Conservation (phyloP, 2,888 invertebrate species). For the Plutella xylostella region DNA sequence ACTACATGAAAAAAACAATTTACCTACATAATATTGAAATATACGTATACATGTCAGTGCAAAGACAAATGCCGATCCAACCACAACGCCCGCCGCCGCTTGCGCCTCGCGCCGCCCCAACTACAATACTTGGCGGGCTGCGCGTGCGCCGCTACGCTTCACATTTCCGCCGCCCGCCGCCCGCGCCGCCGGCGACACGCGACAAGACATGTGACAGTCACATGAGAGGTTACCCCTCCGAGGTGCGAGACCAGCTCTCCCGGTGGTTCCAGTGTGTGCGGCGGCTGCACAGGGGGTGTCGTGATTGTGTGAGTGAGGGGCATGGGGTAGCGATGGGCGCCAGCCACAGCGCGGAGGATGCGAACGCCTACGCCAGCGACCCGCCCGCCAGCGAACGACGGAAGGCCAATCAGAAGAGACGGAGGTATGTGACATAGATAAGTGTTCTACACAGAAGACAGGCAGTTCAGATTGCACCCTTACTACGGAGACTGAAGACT, state of each 20-base stretch:
- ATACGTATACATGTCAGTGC: too few relatives aligned
- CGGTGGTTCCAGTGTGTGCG: not conserved
- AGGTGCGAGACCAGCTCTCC: not conserved
- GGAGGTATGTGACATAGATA: slow-evolving; percentile 61
- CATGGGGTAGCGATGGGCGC: slow-evolving; percentile 60
- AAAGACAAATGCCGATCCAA: too few relatives aligned
- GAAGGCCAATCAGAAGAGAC: slow-evolving; percentile 48
- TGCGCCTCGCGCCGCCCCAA: not conserved
- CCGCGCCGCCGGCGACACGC: not conserved
- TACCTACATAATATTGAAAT: too few relatives aligned
- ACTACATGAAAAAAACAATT: too few relatives aligned
- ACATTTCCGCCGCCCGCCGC: slow-evolving; percentile 39
- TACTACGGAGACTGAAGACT: too few relatives aligned
- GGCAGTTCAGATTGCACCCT: too few relatives aligned
- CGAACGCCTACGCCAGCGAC: slow-evolving; percentile 59
- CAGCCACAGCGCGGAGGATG: slow-evolving; percentile 64
- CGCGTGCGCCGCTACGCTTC: slow-evolving; percentile 60
- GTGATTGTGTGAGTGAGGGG: slow-evolving; percentile 52
- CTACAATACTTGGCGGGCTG: slow-evolving; percentile 29
- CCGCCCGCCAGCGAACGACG: slow-evolving; percentile 56
- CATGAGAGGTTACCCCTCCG: not conserved
- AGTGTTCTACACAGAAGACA: too few relatives aligned
- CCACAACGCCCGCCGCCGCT: not conserved
- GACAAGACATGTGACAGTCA: not conserved
- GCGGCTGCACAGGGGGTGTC: slow-evolving; percentile 30